These are phyloP conservation scores for Chaenogobius annularis DNA, from an alignment of 2,113 vertebrate species.

Conservation along the genomic window DNA sequence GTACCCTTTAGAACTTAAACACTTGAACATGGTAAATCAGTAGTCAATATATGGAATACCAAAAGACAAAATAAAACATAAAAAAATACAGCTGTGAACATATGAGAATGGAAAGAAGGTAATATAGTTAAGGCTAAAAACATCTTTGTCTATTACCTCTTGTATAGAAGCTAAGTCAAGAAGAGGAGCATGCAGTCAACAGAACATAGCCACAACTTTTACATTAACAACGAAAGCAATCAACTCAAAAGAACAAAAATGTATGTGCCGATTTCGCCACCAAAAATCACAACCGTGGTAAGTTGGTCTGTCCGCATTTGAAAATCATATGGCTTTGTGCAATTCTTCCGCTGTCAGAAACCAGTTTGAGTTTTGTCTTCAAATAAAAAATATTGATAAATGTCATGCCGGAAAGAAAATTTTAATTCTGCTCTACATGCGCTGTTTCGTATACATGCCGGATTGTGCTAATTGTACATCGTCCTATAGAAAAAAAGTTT, in stretches of 20 bases:
- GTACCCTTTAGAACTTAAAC: conserved; percentile 60
- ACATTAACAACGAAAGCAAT: conserved; percentile 77
- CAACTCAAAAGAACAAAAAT: conserved; percentile 68
- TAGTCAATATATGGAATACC: conserved; percentile 73
- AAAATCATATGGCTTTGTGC: conserved; percentile 76
- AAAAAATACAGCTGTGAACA: conserved; percentile 70
- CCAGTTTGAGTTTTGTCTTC: conserved; percentile 59
- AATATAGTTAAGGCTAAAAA: conserved; percentile 87
- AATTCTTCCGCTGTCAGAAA: conserved; percentile 67
- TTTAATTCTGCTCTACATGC: conserved; percentile 89
- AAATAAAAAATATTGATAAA: conserved; percentile 84
- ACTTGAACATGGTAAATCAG: conserved; percentile 72
- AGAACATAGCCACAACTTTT: conserved; percentile 78
- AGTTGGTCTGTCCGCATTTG: conserved; percentile 50
- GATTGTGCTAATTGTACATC: conserved; percentile 78
- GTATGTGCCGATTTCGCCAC: conserved; percentile 64
- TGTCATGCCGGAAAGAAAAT: conserved; percentile 87
- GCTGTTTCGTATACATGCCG: conserved; percentile 84
- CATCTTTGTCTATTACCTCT: conserved; percentile 78
- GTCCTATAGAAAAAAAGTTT: conserved; percentile 69
- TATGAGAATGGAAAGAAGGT: conserved; percentile 83
- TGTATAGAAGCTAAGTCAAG: conserved; percentile 75
- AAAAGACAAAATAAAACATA: neutral
- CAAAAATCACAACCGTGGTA: conserved; percentile 63
- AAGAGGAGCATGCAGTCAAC: conserved; percentile 89